Evolutionary conservation across 2,888 invertebrate species (phyloP).

Genomic region (Ellobium chinense): DNA sequence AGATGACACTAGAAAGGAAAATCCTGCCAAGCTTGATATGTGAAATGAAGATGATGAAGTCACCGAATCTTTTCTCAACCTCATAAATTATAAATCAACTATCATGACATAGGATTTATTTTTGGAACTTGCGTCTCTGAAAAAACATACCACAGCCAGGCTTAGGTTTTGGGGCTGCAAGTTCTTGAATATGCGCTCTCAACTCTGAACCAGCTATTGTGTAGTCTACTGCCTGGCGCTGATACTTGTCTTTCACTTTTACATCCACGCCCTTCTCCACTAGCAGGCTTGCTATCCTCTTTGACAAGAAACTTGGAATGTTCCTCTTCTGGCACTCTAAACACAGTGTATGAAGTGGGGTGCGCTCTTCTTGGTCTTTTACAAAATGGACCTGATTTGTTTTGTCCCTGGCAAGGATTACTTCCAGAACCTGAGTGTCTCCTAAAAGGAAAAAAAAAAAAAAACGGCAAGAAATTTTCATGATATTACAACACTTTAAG

Average conservation of each 20-base stretch:
- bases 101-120: too few relatives aligned
- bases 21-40: too few relatives aligned
- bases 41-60: too few relatives aligned
- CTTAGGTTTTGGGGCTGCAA: background rate
- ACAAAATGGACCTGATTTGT: background rate
- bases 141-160: background rate
- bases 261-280: constrained; percentile 54
- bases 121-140: too few relatives aligned
- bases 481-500: too few relatives aligned
- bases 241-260: constrained; percentile 42
- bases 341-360: constrained; percentile 41
- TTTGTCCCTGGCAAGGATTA: background rate
- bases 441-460: constrained; percentile 8
- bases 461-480: too few relatives aligned
- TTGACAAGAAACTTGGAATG: background rate
- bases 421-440: background rate
- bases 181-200: background rate
- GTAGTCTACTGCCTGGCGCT: constrained; percentile 56
- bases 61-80: too few relatives aligned
- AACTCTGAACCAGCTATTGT: constrained; percentile 39
- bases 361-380: constrained; percentile 32
- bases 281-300: constrained; percentile 46
- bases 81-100: too few relatives aligned
- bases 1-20: too few relatives aligned
- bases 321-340: constrained; percentile 27